These are phyloP conservation scores for Chlorospingus semifuscus DNA, from an alignment of 2,797 vertebrate genomes.

Conservation along the genomic window DNA sequence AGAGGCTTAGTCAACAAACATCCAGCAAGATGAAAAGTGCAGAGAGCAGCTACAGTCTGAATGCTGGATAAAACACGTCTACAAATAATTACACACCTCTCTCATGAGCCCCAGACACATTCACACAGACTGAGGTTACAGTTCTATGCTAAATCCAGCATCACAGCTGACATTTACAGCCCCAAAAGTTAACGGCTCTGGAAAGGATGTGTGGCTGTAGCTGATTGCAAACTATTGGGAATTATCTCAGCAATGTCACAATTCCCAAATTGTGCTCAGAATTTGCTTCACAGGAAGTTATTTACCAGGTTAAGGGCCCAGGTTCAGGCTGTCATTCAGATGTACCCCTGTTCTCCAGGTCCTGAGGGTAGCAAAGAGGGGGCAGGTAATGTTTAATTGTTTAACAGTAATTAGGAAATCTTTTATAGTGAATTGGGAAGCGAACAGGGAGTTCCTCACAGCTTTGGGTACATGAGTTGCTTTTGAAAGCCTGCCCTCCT, in stretches of 20 bases:
- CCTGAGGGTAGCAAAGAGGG: neutral
- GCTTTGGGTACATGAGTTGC: neutral
- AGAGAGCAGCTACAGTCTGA: neutral
- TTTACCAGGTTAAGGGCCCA: neutral
- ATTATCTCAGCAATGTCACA: neutral
- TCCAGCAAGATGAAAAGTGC: neutral
- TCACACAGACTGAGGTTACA: neutral
- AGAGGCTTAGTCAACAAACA: neutral
- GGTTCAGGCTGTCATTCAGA: neutral
- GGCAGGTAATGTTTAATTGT: neutral
- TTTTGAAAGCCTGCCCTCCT: neutral
- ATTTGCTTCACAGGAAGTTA: neutral
- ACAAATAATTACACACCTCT: neutral
- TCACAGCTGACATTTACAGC: neutral
- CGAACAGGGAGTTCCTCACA: neutral
- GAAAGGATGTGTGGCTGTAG: neutral
- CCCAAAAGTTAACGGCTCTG: neutral
- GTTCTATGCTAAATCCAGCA: neutral
- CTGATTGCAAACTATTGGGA: neutral
- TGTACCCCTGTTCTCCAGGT: neutral
- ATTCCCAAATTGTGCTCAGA: neutral
- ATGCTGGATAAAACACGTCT: neutral
- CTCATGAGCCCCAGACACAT: neutral
- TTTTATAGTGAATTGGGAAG: neutral
- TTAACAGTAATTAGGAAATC: neutral